phyloP scores from a whole-genome alignment of 1,140 invertebrate species.

The Hyposmocoma kahamanoa region DNA sequence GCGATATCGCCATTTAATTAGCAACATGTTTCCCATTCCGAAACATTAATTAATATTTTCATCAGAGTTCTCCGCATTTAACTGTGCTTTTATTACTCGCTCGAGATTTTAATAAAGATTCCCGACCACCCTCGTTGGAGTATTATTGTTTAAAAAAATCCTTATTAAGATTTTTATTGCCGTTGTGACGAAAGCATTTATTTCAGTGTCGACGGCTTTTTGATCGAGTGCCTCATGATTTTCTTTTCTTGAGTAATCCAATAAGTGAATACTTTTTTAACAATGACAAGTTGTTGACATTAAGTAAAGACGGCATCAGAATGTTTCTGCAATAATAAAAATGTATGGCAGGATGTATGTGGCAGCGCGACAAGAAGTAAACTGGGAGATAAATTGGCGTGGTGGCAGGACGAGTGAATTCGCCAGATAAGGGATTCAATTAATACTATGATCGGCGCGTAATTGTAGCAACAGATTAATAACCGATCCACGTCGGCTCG shows the following conservation, averaged over 20 bases:
- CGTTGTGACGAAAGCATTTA: constrained; percentile 20
- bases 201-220: constrained; percentile 29
- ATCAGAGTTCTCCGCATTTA: constrained; percentile 67
- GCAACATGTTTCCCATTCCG: constrained; percentile 69
- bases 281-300: constrained; percentile 20
- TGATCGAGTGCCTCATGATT: constrained; percentile 23
- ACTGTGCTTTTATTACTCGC: constrained; percentile 70
- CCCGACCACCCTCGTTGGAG: constrained; percentile 60
- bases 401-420: constrained; percentile 30
- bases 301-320: constrained; percentile 14
- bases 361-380: constrained; percentile 26
- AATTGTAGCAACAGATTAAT: constrained; percentile 56
- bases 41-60: constrained; percentile 73
- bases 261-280: constrained; percentile 15
- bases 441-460: constrained; percentile 44
- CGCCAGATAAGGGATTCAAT: constrained; percentile 49
- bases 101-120: constrained; percentile 72
- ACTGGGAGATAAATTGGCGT: constrained; percentile 29
- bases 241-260: constrained; percentile 13
- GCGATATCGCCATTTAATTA: constrained; percentile 72
- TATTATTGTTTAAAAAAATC: constrained; percentile 56
- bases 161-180: constrained; percentile 47
- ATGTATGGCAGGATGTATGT: constrained; percentile 22
- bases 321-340: constrained; percentile 34
- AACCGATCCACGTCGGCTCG: constrained; percentile 45